Evolutionary conservation across 2,797 vertebrate genomes (phyloP), one percentile per base, ranked within the genome.

Genomic region (Lacerta bilineata): DNA sequence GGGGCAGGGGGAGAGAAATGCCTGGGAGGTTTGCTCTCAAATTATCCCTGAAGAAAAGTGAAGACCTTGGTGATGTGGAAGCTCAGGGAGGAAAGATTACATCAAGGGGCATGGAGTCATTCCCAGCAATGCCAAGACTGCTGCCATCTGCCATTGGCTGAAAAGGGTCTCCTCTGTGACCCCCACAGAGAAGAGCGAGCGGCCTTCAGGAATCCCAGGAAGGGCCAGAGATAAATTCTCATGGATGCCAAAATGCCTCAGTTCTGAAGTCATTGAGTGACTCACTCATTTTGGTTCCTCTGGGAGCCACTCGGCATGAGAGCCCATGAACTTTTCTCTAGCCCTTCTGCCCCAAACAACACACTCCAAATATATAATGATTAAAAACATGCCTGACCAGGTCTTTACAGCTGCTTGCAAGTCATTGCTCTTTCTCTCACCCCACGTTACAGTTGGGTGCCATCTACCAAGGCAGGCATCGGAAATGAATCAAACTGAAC

Each of bases 221-320:
- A 94, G 25, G 33, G 71, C 33, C 75, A 3, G n/a, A 8, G 20
- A 91, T 80, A 84, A 85, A 86, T 95, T 94, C 94, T 83, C 95
- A 94, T 86, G 93, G 89, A 93, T 76, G 80, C 50, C 0, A 4
- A 88, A 89, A 95, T 95, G 93, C 94, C 83, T 94, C 20, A 10
- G 81, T 91, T 27, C 2, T 93, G 94, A 95, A 94, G 91, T 95
- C 93, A 94, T 3, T 0, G 0, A 59, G 61, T 93, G 94, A 91
- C 86, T 85, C 85, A 94, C 84, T 91, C 80, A 88, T 94, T 85
- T 80, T 86, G 69, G 8, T 86, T 93, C 94, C 94, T 81, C 55
- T 8, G 91, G 94, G 95, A 94, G 61, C 88, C 39, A 80, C 87
- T 76, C 43, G 88, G 94, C 80, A 39, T 89, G 91, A 88, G 80